Evolutionary conservation across 2,113 vertebrate genomes (phyloP).

Genomic region (Pachypanchax playfairii): DNA sequence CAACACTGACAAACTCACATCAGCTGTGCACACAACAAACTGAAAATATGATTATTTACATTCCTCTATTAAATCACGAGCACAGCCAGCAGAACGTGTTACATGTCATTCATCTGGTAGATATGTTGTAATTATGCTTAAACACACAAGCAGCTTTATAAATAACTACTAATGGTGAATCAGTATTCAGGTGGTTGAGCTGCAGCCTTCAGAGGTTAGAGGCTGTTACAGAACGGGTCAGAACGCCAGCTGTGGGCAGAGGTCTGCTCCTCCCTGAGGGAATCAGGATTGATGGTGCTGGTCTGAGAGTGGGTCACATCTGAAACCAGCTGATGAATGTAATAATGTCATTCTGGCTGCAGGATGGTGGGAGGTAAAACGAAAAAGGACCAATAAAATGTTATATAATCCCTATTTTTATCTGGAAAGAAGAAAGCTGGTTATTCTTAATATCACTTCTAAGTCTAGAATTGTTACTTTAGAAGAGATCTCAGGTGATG

Average conservation of each 20-base stretch:
- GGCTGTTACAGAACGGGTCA: constrained; percentile 36
- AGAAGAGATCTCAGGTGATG: neutral
- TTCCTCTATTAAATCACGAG: neutral
- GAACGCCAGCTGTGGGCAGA: constrained; percentile 20
- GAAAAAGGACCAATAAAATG: constrained; percentile 2
- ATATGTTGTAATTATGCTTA: constrained; percentile 5
- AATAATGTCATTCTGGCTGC: constrained; percentile 47
- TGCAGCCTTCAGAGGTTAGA: constrained; percentile 25
- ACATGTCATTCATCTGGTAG: neutral
- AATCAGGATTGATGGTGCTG: constrained; percentile 62
- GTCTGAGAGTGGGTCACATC: constrained; percentile 60
- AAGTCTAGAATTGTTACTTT: neutral
- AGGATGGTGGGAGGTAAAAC: neutral
- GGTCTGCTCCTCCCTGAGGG: constrained; percentile 47
- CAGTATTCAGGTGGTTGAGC: constrained; percentile 35
- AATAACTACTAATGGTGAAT: constrained; percentile 23
- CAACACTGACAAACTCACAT: constrained; percentile 1
- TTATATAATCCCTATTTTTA: constrained; percentile 24
- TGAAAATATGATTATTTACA: neutral
- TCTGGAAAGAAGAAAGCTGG: neutral
- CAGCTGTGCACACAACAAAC: neutral
- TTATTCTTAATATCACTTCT: constrained; percentile 1
- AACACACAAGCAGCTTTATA: constrained; percentile 10
- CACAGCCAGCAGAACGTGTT: neutral
- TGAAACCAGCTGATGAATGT: constrained; percentile 60